Evolutionary conservation across 2,797 vertebrate species (phyloP).

Genomic region (Melanotaenia boesemani): DNA sequence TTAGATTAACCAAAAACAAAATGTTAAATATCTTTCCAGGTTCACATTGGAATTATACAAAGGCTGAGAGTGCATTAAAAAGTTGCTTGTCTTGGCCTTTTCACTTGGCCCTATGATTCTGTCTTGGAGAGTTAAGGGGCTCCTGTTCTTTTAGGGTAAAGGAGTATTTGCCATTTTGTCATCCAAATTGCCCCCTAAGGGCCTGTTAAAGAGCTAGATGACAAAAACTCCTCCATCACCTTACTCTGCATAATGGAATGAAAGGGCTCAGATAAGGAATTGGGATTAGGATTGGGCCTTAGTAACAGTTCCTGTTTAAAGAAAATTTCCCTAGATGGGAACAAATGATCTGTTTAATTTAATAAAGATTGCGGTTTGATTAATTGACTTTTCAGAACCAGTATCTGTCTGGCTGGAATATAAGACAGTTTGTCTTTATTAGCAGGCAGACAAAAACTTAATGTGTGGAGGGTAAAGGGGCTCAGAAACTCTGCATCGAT

Average conservation of each 20-base stretch:
- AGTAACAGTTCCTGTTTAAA: constrained; percentile 14
- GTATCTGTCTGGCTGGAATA: constrained; percentile 29
- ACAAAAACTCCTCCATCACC: neutral
- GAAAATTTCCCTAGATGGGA: constrained; percentile 13
- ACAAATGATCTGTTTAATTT: constrained; percentile 40
- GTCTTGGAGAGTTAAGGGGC: too few species aligned
- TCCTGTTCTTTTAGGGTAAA: neutral
- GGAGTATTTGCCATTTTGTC: neutral
- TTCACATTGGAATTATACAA: neutral
- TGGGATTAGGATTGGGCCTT: neutral
- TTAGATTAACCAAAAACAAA: neutral
- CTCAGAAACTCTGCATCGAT: constrained; percentile 56
- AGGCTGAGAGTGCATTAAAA: neutral
- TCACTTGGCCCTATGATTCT: neutral
- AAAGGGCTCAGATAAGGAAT: neutral
- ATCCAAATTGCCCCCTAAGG: neutral
- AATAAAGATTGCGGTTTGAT: constrained; percentile 41
- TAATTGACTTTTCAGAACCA: constrained; percentile 14
- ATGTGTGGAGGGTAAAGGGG: constrained; percentile 48
- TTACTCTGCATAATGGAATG: neutral
- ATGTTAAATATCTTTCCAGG: neutral
- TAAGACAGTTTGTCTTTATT: constrained; percentile 30
- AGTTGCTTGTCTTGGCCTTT: neutral
- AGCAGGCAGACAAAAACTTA: constrained; percentile 41
- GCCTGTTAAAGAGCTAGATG: neutral